These are phyloP conservation scores for Lophotis ruficrista DNA, from an alignment of 2,113 vertebrate species.

Conservation along the genomic window DNA sequence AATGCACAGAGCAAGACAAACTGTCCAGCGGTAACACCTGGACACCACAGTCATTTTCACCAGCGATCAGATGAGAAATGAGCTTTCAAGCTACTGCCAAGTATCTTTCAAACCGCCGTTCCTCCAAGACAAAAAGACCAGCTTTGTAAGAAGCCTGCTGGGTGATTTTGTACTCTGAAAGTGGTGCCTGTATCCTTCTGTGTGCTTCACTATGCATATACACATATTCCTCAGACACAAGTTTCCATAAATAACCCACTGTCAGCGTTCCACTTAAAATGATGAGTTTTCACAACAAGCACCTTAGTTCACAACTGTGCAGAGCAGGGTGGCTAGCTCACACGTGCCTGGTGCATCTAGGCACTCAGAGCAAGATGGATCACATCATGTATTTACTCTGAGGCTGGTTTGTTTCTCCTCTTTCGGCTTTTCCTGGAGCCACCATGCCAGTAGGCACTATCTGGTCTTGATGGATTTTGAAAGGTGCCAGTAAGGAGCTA, in stretches of 20 bases:
- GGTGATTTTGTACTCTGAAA: background rate
- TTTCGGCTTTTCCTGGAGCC: background rate
- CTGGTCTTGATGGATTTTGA: background rate
- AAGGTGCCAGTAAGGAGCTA: background rate
- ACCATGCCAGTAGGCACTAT: background rate
- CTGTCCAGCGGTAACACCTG: constrained; percentile 24
- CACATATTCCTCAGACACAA: background rate
- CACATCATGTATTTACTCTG: background rate
- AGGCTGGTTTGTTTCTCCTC: background rate
- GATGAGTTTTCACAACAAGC: background rate
- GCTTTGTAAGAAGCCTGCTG: background rate
- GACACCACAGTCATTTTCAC: background rate
- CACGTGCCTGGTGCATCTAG: background rate
- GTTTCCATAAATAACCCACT: background rate
- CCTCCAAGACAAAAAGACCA: background rate
- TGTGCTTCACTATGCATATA: background rate
- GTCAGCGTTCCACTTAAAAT: background rate
- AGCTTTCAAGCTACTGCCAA: background rate
- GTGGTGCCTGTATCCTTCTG: background rate
- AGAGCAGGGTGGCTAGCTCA: background rate
- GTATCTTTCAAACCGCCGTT: background rate
- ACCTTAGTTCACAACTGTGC: background rate
- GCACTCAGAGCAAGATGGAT: background rate
- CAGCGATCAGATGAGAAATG: background rate
- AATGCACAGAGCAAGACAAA: background rate